Evolutionary conservation across 1,140 invertebrate species (phyloP).

Genomic region (Neotoxoptera formosana): DNA sequence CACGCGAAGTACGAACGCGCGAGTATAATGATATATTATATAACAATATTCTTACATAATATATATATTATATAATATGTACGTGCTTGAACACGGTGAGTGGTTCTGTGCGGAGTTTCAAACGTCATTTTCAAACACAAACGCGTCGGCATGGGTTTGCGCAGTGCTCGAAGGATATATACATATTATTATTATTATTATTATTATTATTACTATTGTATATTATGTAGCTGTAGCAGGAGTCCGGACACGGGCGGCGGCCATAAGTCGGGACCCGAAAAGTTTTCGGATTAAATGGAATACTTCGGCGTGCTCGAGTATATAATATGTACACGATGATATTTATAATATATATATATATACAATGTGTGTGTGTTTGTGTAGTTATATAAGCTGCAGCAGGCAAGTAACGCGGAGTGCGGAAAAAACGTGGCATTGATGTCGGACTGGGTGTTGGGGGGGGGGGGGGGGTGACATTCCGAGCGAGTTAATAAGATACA

Average conservation of each 20-base stretch:
- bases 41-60: background rate
- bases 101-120: background rate
- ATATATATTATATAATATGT: too few relatives aligned
- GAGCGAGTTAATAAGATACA: background rate
- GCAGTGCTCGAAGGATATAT: background rate
- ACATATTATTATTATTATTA: too few relatives aligned
- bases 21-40: background rate
- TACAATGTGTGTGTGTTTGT: background rate
- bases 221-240: background rate
- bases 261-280: background rate
- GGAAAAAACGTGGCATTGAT: background rate
- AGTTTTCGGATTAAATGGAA: background rate
- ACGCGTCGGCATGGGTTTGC: background rate
- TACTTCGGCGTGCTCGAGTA: background rate
- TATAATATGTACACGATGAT: background rate
- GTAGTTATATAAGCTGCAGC: background rate
- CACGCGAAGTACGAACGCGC: background rate
- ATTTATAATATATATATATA: background rate
- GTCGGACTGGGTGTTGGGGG: background rate
- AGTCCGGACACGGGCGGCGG: background rate
- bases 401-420: background rate
- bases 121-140: background rate
- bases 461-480: background rate
- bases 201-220: too few relatives aligned
- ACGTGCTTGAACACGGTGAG: too few relatives aligned